These are phyloP conservation scores for Poeciliopsis paucimaculata DNA, from an alignment of 2,797 vertebrate species.

Conservation along the genomic window DNA sequence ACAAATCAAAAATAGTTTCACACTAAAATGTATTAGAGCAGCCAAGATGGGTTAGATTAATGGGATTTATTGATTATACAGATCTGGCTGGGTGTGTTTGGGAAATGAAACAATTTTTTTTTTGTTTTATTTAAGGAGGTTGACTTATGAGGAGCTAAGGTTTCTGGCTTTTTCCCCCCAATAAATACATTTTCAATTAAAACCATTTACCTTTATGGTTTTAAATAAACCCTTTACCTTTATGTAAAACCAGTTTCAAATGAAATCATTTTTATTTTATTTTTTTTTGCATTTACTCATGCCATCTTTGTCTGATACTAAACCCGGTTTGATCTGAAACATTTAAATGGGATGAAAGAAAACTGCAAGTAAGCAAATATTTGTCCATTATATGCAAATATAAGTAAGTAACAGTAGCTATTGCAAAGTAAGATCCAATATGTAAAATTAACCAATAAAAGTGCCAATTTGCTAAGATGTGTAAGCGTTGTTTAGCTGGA, in stretches of 20 bases:
- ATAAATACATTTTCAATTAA: not conserved
- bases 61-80: not conserved
- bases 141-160: not conserved
- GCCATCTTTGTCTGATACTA: not conserved
- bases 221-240: too few relatives aligned
- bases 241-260: not conserved
- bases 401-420: not conserved
- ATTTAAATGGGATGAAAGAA: not conserved
- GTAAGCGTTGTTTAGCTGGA: not conserved
- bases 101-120: not conserved
- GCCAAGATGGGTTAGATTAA: not conserved
- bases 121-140: not conserved
- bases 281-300: too few relatives aligned
- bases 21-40: not conserved
- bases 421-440: not conserved
- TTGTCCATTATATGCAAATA: not conserved
- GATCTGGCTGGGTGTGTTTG: not conserved
- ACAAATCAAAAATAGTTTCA: not conserved
- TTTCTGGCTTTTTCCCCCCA: not conserved
- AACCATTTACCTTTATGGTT: too few relatives aligned
- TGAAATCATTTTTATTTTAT: too few relatives aligned
- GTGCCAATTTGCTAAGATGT: not conserved
- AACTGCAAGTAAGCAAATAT: not conserved
- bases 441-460: not conserved
- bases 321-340: not conserved